Base-by-base conservation (phyloP, 2,797 vertebrate species). In the Muscicapa striata region DNA sequence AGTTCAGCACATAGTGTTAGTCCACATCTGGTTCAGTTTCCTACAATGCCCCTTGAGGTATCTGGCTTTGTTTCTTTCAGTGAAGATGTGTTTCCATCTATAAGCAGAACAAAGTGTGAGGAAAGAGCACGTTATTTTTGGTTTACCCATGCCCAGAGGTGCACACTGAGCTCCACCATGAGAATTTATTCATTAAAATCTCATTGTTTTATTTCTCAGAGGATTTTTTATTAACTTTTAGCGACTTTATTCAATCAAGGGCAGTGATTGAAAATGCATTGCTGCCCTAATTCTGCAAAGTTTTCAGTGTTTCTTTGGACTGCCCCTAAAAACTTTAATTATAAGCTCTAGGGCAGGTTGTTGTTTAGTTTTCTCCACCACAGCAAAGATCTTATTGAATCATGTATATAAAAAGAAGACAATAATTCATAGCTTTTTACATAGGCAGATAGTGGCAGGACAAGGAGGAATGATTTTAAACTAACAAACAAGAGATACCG, bases 141-240 rank as follows among this genome's bases (percentile, higher is more conserved):
- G 66, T 91, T 93, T 90, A 78, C 23, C 36, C 54, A 9, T 66
- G 68, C 92, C 82, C 84, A 83, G 81, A 90, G 75, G 93, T 89
- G 57, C 6, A 6, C 43, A 40, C 32, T 49, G 67, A 79, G 80
- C 45, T 93, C 88, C 90, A 89, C 66, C 76, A 52, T 89, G 94
- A 95, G 92, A 95, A 87, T 94, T 95, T 81, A n/a, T 89, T 95
- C 90, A 95, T 95, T 96, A 96, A 95, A 95, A 92, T 66, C 90
- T 94, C 84, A 83, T 91, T 93, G 77, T 82, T 89, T 95, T 70
- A 96, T 93, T 94, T 96, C 93, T 94, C 94, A 83, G 66, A 93
- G 92, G 93, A 90, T 84, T 94, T 95, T 95, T 91, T 75, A 96
- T 95, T 95, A 95, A 94, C 75, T 93, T 82, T 76, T 84, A 86